Evolutionary conservation across 2,113 vertebrate species (phyloP).

Genomic region (Pomatorhinus ruficollis): DNA sequence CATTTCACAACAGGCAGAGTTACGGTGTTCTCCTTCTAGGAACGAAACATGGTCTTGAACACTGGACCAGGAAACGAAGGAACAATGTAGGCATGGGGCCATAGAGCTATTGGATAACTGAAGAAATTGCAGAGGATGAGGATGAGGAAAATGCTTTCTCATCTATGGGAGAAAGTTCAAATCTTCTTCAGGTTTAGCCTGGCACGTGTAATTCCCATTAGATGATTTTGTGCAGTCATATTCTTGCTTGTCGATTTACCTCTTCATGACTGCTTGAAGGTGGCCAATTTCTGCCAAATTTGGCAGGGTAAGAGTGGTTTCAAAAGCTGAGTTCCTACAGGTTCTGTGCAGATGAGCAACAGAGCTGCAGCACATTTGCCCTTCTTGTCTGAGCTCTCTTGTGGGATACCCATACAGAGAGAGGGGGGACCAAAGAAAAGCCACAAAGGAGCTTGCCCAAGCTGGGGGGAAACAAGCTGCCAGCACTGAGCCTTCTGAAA

Average conservation of each 20-base stretch:
- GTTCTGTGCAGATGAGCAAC: not conserved
- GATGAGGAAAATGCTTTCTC: not conserved
- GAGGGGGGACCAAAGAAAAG: not conserved
- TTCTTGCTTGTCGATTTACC: not conserved
- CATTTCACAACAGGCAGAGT: not conserved
- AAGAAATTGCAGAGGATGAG: not conserved
- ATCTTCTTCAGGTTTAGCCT: not conserved
- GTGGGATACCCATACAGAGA: not conserved
- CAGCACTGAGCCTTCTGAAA: not conserved
- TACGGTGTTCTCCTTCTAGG: not conserved
- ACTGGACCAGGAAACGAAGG: not conserved
- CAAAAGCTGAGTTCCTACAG: not conserved
- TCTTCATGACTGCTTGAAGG: not conserved
- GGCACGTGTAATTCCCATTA: not conserved
- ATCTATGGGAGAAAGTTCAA: not conserved
- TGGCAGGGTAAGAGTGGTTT: not conserved
- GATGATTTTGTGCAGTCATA: not conserved
- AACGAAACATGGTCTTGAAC: not conserved
- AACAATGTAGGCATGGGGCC: not conserved
- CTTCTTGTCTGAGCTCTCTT: not conserved
- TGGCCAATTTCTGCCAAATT: not conserved
- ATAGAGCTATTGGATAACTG: not conserved
- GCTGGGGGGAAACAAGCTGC: accelerated
- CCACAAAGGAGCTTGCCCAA: not conserved
- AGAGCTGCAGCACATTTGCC: not conserved